phyloP scores from a whole-genome alignment of 2,797 vertebrate genomes.

The Sus cebifrons region DNA sequence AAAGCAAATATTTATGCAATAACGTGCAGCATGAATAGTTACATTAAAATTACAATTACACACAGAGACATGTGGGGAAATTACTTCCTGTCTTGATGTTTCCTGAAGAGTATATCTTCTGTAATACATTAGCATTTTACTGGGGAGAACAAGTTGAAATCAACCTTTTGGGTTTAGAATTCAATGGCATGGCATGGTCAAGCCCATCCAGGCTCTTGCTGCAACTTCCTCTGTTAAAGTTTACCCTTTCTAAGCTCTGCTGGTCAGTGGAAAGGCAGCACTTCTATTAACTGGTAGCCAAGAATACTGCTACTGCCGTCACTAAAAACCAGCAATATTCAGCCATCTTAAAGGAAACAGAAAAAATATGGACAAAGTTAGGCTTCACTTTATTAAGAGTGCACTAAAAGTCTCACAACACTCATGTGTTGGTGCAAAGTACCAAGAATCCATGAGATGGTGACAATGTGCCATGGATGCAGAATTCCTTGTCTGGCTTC shows the following conservation, averaged over 20 bases:
- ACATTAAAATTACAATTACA: neutral
- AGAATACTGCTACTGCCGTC: neutral
- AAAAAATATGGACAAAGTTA: neutral
- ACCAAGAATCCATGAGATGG: neutral
- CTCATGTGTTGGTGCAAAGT: neutral
- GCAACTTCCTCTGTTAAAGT: neutral
- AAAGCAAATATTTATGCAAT: conserved; percentile 60
- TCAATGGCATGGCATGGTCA: neutral
- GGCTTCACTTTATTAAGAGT: neutral
- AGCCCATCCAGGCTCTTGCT: neutral
- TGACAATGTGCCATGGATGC: too few relatives aligned
- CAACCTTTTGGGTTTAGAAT: neutral
- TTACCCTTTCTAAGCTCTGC: neutral
- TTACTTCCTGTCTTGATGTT: neutral
- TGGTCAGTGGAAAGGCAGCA: too few relatives aligned
- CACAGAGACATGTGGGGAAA: neutral
- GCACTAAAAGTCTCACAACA: accelerated
- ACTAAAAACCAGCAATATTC: neutral
- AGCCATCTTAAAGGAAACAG: neutral
- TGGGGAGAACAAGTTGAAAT: neutral
- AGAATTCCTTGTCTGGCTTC: neutral
- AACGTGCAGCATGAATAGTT: neutral
- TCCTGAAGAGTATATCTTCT: neutral
- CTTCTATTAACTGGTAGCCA: neutral
- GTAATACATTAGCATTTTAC: neutral